Percentiles rank a stretch among this genome's conserved stretches.
Conservation (phyloP, 2,113 vertebrate genomes). For the Trinectes maculatus region DNA sequence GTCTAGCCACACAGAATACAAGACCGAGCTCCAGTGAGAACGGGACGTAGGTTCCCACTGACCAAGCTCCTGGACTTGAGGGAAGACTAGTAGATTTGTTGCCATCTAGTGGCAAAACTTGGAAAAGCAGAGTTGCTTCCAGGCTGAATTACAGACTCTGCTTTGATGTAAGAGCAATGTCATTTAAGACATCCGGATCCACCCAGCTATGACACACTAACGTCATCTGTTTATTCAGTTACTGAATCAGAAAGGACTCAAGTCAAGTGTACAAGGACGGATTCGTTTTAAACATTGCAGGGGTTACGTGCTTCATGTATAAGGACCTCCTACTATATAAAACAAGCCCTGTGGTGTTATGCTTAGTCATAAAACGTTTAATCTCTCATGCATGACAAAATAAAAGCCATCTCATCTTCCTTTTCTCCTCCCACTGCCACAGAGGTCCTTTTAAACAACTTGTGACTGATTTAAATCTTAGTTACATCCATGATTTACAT, state of each 20-base stretch:
- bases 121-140: conserved; percentile 1
- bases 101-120: conserved; percentile 66
- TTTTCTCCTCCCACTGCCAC: neutral
- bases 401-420: conserved; percentile 9
- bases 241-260: neutral
- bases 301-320: neutral
- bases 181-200: neutral
- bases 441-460: conserved; percentile 11
- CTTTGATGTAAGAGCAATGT: neutral
- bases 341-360: neutral
- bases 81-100: conserved; percentile 45
- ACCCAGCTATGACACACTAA: neutral
- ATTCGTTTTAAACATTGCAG: neutral
- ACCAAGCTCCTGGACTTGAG: conserved; percentile 23
- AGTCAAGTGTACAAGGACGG: neutral
- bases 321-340: neutral
- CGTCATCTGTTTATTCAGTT: conserved; percentile 8
- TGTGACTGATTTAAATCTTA: conserved; percentile 1
- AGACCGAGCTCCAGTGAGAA: conserved; percentile 17
- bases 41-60: conserved; percentile 15
- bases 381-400: conserved; percentile 13
- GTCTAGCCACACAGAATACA: conserved; percentile 61
- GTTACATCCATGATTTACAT: conserved; percentile 27
- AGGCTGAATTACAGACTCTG: neutral
- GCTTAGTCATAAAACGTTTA: neutral